A percentile compares a stretch with the other conserved stretches of the same genome.
Conservation (phyloP, 2,113 vertebrate genomes). For the Motacilla tschutschensis region DNA sequence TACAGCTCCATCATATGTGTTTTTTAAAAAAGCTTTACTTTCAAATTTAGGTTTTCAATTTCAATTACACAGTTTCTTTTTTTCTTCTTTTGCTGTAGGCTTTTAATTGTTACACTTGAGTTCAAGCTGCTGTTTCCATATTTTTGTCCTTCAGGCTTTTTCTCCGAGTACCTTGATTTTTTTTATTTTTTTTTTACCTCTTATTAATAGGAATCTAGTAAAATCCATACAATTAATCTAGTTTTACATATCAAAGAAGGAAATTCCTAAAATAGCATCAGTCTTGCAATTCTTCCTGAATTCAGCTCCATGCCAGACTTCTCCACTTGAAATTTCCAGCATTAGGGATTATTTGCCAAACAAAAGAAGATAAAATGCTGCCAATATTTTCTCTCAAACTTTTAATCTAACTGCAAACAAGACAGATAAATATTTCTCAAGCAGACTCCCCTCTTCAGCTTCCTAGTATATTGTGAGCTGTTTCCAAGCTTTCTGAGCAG, state of each 20-base stretch:
- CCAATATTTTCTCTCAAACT: constrained; percentile 16
- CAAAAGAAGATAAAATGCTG: neutral
- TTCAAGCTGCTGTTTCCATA: neutral
- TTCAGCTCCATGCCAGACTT: neutral
- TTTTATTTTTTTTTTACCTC: neutral
- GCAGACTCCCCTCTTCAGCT: neutral
- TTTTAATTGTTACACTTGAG: constrained; percentile 13
- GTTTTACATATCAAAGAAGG: neutral
- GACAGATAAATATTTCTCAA: constrained; percentile 13
- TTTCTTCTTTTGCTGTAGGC: neutral
- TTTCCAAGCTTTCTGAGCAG: neutral
- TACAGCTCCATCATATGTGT: neutral
- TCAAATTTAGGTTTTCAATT: constrained; percentile 14
- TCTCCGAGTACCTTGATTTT: neutral
- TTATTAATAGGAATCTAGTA: neutral
- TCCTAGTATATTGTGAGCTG: neutral
- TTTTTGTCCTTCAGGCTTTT: constrained; percentile 6
- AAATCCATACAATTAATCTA: neutral
- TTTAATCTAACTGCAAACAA: constrained; percentile 29
- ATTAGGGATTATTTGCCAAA: constrained; percentile 34
- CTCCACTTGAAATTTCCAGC: neutral
- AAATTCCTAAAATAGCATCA: neutral
- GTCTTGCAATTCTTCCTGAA: neutral
- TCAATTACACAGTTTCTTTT: neutral
- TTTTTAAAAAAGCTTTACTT: neutral